Base-by-base conservation (phyloP, 2,113 vertebrate genomes). In the Anser cygnoides region DNA sequence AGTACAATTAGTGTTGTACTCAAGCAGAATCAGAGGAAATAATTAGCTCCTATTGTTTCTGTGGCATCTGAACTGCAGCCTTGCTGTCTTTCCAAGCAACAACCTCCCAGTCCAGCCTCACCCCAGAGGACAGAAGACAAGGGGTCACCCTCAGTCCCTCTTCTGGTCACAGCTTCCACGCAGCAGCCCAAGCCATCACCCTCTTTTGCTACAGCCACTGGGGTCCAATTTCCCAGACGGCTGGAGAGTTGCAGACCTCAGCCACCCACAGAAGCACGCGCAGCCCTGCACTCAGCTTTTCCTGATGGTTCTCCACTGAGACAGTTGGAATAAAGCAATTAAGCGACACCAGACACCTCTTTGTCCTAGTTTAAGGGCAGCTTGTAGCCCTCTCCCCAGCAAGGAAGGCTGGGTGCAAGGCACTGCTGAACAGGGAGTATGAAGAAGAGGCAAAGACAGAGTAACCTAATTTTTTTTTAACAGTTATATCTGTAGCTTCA, bases 1-100 rank as follows among this genome's bases (percentile, higher is more conserved):
- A 97, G 92, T 82, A 96, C 86, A 94, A 96, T 96, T 95, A 96
- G 92, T 18, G 9, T 76, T 93, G 96, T 84, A 93, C 89, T 76
- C 91, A 94, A 96, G 92, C 84, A 95, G 74, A 90, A 95, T 94
- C 89, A 95, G 81, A 96, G 63, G 81, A 95, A 92, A 93, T 92
- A 92, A 96, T 95, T 94, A 96, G 93, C 91, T 96, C 90, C 89
- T 75, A 76, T 94, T 82, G 87, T 94, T 95, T 89, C 78, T 0
- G 10, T 85, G 63, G 74, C 59, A 84, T 91, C 77, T 8, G 2
- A 95, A 83, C 25, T 33, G 88, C 78, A 96, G 88, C 82, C 67
- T 66, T 21, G 63, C 78, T 78, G 85, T 59, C 58, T 92, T 95
- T 90, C 44, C 74, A 96, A 35, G 80, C 73, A 84, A 72, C 84